Conservation (phyloP, 1,140 invertebrate species). For the Adelges cooleyi region DNA sequence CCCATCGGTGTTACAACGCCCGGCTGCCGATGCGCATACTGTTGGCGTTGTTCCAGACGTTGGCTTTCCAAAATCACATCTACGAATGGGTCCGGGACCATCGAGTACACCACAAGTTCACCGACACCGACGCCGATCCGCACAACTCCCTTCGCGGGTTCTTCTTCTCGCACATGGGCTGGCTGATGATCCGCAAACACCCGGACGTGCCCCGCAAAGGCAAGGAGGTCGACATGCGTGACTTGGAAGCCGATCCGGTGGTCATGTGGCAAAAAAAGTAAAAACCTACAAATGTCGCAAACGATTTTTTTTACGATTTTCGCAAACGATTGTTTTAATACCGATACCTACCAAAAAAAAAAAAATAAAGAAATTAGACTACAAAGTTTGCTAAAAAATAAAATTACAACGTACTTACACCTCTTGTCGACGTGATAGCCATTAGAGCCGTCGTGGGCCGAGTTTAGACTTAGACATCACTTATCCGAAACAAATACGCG, state of each 20-base stretch:
- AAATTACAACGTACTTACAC: too few species aligned
- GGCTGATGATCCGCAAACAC: conserved; percentile 77
- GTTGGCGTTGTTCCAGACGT: conserved; percentile 60
- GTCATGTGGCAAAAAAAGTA: conserved; percentile 52
- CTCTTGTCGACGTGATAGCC: too few species aligned
- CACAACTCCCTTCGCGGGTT: conserved; percentile 61
- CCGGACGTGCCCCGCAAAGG: conserved; percentile 71
- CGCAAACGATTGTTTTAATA: too few species aligned
- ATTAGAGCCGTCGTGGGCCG: too few species aligned
- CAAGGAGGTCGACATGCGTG: conserved; percentile 63
- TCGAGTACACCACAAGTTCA: conserved; percentile 82
- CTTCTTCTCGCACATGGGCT: conserved; percentile 88
- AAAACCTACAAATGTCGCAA: too few species aligned
- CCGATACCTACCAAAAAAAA: too few species aligned
- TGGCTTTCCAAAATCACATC: conserved; percentile 64
- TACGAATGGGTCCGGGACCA: conserved; percentile 74
- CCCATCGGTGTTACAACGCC: conserved; percentile 78
- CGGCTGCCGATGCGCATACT: conserved; percentile 62
- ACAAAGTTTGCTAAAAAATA: too few species aligned
- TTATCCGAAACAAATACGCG: too few species aligned
- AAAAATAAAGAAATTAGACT: too few species aligned
- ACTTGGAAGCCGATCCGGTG: conserved; percentile 60
- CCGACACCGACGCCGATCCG: conserved; percentile 82
- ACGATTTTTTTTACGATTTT: too few species aligned
- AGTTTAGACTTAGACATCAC: too few species aligned